These are phyloP conservation scores for Trichogramma dendrolimi DNA, from an alignment of 2,888 invertebrate species.

Conservation along the genomic window DNA sequence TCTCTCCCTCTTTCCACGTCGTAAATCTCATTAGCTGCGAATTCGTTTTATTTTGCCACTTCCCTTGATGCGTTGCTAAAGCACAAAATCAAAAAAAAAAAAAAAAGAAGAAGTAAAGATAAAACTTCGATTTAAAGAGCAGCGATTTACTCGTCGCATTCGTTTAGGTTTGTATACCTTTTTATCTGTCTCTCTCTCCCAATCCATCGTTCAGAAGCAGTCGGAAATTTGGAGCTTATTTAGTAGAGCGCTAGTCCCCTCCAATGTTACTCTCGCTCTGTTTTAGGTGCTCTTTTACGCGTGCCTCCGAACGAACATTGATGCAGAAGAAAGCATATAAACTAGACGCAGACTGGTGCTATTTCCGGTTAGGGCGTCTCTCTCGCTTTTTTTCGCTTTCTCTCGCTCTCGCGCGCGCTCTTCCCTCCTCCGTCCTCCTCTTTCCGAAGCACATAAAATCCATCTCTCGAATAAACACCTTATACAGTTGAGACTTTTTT, in stretches of 20 bases:
- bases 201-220: background rate
- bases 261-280: slow-evolving; percentile 29
- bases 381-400: slow-evolving; percentile 15
- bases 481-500: too few relatives aligned
- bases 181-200: too few relatives aligned
- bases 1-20: background rate
- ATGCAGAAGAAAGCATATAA: slow-evolving; percentile 4
- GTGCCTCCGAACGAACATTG: background rate
- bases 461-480: background rate
- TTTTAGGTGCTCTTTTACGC: slow-evolving; percentile 13
- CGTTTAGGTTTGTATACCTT: background rate
- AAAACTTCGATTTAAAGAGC: background rate
- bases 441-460: background rate
- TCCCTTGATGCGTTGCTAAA: background rate
- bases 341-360: slow-evolving; percentile 10
- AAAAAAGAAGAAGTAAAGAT: background rate
- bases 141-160: slow-evolving; percentile 14
- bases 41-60: slow-evolving; percentile 5
- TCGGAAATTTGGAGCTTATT: slow-evolving; percentile 20
- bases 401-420: slow-evolving; percentile 11
- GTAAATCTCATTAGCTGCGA: background rate
- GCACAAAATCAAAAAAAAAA: background rate
- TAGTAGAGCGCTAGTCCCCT: slow-evolving; percentile 29
- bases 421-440: slow-evolving; percentile 3
- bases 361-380: slow-evolving; percentile 20